Base-by-base conservation (phyloP, 2,797 vertebrate species). In the Nyctibius grandis region DNA sequence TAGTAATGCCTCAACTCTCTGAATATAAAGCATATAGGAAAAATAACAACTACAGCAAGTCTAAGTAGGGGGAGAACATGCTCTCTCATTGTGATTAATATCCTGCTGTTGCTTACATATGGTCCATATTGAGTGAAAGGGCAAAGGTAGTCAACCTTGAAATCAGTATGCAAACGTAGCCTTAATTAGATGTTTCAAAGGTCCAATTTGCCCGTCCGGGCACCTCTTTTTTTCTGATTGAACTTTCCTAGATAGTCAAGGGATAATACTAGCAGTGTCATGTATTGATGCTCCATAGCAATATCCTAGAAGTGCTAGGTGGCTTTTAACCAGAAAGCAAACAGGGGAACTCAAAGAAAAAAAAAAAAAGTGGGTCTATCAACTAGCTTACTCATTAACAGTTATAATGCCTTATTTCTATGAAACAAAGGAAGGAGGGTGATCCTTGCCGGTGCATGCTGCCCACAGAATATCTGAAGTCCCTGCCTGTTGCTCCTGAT, bases 341-440 rank as follows among this genome's bases (percentile, higher is more conserved):
- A 92, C 48, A 80, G 64, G 54, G 31, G 12, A 83, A 40, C 44
- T 9, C 36, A 44, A 86, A 88, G 40, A 22, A 78, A 75, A 59
- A 79, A 75, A 70, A 85, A 36, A 23, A n/a, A 54, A 51, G 28
- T 74, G 26, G 18, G 26, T 94, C 68, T 94, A n/a, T 94, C 77
- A 88, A 61, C 75, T 95, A 84, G 53, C 56, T 90, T 94, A 77
- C 33, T 97, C 93, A 80, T 94, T 97, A 97, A 91, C 54, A 84
- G n/a, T 76, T 90, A n/a, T 69, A 91, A 63, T 79, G 40, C 91
- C 69, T 91, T 87, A 64, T 91, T 94, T 95, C 76, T 94, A 22
- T 76, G 65, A 69, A 92, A 94, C 44, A 94, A 96, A 95, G 50
- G 73, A 90, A 89, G 42, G 70, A 74, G 81, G 75, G 33, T 92